Evolutionary conservation across 2,888 invertebrate genomes (phyloP).

Genomic region (Neuroscelio doddi): DNA sequence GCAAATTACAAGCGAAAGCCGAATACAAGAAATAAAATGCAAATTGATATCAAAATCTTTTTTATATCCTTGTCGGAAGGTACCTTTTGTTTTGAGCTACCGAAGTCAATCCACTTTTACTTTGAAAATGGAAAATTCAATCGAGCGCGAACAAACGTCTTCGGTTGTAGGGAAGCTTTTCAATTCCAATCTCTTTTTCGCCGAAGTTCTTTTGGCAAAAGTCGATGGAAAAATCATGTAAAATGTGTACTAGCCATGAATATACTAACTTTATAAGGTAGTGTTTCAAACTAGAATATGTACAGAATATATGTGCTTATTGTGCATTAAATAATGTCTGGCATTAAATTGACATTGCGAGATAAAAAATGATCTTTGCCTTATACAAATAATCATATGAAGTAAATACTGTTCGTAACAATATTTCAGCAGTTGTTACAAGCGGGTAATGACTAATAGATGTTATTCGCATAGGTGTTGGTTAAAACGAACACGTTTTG

Average conservation of each 20-base stretch:
- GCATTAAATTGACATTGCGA: too few species aligned
- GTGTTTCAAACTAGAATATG: neutral
- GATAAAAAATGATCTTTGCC: too few species aligned
- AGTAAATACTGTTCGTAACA: too few species aligned
- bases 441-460: too few species aligned
- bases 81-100: constrained; percentile 36
- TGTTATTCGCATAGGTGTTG: too few species aligned
- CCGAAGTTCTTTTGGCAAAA: constrained; percentile 21
- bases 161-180: constrained; percentile 39
- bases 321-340: too few species aligned
- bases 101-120: constrained; percentile 44
- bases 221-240: constrained; percentile 28
- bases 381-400: too few species aligned
- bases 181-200: constrained; percentile 44
- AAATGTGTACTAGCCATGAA: constrained; percentile 17
- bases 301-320: too few species aligned
- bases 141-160: constrained; percentile 43
- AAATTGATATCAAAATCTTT: constrained; percentile 34
- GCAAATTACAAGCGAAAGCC: constrained; percentile 29
- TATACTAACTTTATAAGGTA: constrained; percentile 25
- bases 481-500: too few species aligned
- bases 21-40: constrained; percentile 34
- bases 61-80: constrained; percentile 4
- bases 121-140: constrained; percentile 48
- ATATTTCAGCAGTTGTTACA: too few species aligned